phyloP scores from a whole-genome alignment of 2,113 vertebrate genomes.

The Petroica traversi region DNA sequence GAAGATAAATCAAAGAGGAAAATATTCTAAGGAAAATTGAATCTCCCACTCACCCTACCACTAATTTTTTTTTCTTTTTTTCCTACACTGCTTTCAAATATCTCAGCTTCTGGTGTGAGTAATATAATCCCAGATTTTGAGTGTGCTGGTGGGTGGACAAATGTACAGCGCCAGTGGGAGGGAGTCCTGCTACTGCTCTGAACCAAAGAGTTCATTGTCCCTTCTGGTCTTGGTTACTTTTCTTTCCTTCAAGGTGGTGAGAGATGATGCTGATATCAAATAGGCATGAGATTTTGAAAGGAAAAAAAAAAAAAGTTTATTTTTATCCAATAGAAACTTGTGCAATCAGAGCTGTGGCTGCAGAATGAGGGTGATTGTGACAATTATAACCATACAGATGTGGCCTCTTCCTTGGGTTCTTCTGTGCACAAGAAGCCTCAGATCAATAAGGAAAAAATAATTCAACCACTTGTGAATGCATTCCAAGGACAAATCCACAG shows the following conservation, averaged over 20 bases:
- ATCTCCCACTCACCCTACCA: background rate
- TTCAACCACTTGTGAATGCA: background rate
- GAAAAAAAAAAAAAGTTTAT: background rate
- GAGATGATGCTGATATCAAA: background rate
- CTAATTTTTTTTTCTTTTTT: background rate
- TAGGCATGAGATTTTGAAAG: background rate
- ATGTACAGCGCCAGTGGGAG: background rate
- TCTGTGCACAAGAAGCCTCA: background rate
- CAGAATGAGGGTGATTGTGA: background rate
- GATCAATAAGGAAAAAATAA: background rate
- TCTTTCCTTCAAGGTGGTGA: background rate
- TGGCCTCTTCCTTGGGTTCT: background rate
- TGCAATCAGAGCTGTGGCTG: background rate
- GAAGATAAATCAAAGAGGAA: background rate
- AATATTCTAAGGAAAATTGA: background rate
- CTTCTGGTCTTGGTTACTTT: background rate
- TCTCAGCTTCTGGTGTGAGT: background rate
- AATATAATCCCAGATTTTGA: background rate
- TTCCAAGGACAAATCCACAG: background rate
- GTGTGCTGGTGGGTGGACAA: background rate
- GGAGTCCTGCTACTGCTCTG: background rate
- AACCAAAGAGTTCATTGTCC: background rate
- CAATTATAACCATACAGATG: background rate
- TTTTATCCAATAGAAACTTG: background rate
- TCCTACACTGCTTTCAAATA: background rate